Percentiles rank a stretch among this genome's conserved stretches.
Conservation (phyloP, 1,140 invertebrate species). For the Pantala flavescens region DNA sequence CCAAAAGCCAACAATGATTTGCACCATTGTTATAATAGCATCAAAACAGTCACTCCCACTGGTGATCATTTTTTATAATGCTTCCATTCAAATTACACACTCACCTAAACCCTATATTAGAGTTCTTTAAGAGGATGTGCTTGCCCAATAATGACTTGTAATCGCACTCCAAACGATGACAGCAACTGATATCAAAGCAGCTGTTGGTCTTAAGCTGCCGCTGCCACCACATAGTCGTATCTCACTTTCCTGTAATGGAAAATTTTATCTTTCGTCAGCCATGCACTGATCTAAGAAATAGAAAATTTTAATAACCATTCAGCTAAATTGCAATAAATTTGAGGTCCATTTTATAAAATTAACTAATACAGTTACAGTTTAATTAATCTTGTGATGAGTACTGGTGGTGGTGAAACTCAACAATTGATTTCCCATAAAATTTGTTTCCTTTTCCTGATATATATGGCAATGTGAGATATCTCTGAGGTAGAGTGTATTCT, state of each 20-base stretch:
- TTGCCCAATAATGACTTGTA: not conserved
- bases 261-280: not conserved
- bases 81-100: not conserved
- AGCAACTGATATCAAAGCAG: not conserved
- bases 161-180: not conserved
- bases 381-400: too few species aligned
- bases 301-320: too few species aligned
- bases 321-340: too few species aligned
- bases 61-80: not conserved
- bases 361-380: too few species aligned
- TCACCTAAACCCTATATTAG: not conserved
- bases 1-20: conserved; percentile 7
- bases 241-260: not conserved
- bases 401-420: too few species aligned
- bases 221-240: not conserved
- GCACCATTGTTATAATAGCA: not conserved
- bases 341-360: too few species aligned
- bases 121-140: conserved; percentile 1
- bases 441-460: too few species aligned
- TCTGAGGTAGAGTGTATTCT: too few species aligned
- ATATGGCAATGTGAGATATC: too few species aligned
- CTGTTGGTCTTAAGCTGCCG: not conserved
- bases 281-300: too few species aligned
- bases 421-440: too few species aligned
- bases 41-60: not conserved